Evolutionary conservation across 2,113 vertebrate species (phyloP).

Genomic region (Perca schrenkii): DNA sequence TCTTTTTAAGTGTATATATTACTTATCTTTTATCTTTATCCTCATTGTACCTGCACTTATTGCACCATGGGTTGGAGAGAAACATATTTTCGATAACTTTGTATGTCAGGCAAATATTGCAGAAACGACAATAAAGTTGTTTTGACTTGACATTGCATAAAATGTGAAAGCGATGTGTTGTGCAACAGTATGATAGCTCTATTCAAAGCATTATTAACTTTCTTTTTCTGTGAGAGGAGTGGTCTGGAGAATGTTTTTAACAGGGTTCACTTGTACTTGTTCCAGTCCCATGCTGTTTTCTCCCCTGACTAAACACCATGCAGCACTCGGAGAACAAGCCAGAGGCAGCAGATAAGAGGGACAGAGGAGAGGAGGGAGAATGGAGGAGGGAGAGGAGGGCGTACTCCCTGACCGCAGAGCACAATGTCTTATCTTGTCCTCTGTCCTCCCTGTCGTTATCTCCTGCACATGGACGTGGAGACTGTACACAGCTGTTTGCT

Average conservation of each 20-base stretch:
- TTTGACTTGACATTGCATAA: background rate
- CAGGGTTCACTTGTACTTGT: conserved; percentile 58
- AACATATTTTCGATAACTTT: no score
- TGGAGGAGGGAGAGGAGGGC: conserved; percentile 59
- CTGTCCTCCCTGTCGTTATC: conserved; percentile 74
- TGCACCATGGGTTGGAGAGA: no score
- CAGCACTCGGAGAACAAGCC: conserved; percentile 70
- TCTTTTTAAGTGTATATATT: no score
- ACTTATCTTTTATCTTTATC: no score
- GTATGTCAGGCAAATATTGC: no score
- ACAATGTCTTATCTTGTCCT: conserved; percentile 80
- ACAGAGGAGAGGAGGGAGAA: conserved; percentile 63
- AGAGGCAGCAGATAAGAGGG: conserved; percentile 74
- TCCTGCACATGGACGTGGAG: conserved; percentile 52
- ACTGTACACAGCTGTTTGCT: conserved; percentile 43
- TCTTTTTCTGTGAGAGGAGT: conserved; percentile 19
- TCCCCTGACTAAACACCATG: conserved; percentile 60
- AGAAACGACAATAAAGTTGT: no score
- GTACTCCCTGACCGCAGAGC: conserved; percentile 73
- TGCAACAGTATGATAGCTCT: background rate
- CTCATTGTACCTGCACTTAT: no score
- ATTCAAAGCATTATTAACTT: background rate
- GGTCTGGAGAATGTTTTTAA: conserved; percentile 37
- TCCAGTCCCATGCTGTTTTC: conserved; percentile 59
- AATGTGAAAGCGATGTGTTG: background rate